Evolutionary conservation across 2,797 vertebrate species (phyloP).

Genomic region (Sebastes melanostomus): DNA sequence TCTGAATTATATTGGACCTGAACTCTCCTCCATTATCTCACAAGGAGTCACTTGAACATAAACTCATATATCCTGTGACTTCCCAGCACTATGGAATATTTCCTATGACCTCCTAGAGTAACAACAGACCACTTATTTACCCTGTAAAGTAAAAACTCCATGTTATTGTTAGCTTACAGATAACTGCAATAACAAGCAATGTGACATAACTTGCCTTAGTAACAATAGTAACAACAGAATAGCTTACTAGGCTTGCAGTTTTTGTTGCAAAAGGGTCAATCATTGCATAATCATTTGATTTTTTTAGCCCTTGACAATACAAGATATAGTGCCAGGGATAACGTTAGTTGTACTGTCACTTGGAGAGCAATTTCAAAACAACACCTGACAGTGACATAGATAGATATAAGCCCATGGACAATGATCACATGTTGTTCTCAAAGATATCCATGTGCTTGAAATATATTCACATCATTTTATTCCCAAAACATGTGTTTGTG

Average conservation of each 20-base stretch:
- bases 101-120: too few species aligned
- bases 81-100: too few species aligned
- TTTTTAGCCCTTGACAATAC: background rate
- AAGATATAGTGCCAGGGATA: background rate
- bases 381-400: background rate
- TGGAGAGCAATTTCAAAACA: too few species aligned
- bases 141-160: background rate
- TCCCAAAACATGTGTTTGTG: background rate
- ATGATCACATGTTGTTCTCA: background rate
- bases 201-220: slow-evolving; percentile 16
- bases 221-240: background rate
- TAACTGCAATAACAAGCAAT: background rate
- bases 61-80: too few species aligned
- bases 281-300: background rate
- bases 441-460: background rate
- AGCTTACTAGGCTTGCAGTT: background rate
- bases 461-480: background rate
- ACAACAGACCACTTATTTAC: background rate
- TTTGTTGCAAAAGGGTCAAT: background rate
- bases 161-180: background rate
- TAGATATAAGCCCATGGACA: background rate
- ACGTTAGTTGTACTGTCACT: background rate
- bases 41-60: too few species aligned
- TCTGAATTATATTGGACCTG: too few species aligned
- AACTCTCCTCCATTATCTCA: too few species aligned